Base-by-base conservation (phyloP, 2,797 vertebrate genomes). In the Neostethus bicornis region DNA sequence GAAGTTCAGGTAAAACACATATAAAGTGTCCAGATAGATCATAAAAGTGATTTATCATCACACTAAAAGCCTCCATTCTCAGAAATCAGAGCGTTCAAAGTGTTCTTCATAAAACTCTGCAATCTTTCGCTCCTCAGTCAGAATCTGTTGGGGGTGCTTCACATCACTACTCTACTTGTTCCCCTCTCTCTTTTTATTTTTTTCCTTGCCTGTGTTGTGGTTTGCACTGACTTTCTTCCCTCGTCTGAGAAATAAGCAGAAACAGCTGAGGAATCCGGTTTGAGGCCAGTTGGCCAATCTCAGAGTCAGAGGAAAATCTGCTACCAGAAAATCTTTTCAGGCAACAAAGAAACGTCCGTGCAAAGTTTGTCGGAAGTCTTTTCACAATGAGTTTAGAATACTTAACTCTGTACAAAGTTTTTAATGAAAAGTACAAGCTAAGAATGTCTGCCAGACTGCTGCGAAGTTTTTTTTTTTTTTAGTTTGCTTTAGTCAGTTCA, bases 211-310 rank as follows among this genome's bases (percentile, higher is more conserved):
- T 80, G 37, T 80, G 55, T 86, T 80, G 83, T 81, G 72, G 85
- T 85, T 79, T 72, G 41, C 57, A 28, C 44, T 44, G 66, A 70
- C 55, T 83, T 77, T 80, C 66, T 58, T 81, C 53, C 44, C 61
- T 80, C 61, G 72, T 88, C 83, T 86, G 53, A 38, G 64, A 68
- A 54, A 83, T 89, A 92, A 92, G 68, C 81, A 86, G 83, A 92
- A 92, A 83, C 91, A 92, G 90, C 88, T 90, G 90, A 89, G 88
- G 89, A 90, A 90, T 90, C 85, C 74, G 61, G 55, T 52, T 63
- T 25, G 64, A 48, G 67, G 87, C 90, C 85, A 56, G 24, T 57
- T 65, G 59, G 74, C 73, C 66, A 32, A 68, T 78, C 57, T 69
- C 50, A 31, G 67, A 61, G 61, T 64, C 80, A 61, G 57, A 67